phyloP scores from a whole-genome alignment of 2,113 vertebrate genomes.

The Sylvicapra grimmia region DNA sequence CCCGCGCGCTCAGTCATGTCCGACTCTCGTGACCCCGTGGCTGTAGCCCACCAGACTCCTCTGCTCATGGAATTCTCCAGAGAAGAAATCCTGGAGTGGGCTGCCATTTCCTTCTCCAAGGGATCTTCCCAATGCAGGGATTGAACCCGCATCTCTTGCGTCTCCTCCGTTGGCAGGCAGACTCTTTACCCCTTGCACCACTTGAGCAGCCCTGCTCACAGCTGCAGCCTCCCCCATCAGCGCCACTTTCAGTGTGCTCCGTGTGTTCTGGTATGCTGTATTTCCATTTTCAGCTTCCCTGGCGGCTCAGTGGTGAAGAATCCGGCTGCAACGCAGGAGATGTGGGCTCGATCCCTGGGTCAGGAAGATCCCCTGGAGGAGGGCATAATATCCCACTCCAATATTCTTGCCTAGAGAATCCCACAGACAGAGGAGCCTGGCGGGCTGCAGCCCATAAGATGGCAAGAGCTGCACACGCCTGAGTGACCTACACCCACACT shows the following conservation, averaged over 20 bases:
- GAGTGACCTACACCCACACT: background rate
- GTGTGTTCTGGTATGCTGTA: fast-evolving
- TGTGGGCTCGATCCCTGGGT: background rate
- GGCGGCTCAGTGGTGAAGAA: background rate
- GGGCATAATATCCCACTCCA: background rate
- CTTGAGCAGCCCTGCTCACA: background rate
- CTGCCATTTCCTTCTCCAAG: background rate
- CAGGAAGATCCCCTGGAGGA: background rate
- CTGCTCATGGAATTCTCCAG: background rate
- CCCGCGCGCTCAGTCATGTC: fast-evolving
- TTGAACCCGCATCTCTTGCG: fast-evolving
- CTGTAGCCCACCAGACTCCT: background rate
- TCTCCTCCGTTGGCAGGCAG: fast-evolving
- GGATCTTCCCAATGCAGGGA: background rate
- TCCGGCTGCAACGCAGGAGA: background rate
- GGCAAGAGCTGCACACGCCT: background rate
- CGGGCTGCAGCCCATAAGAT: background rate
- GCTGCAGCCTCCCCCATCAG: fast-evolving
- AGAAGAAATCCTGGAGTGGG: background rate
- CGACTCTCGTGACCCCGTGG: background rate
- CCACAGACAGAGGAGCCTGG: background rate
- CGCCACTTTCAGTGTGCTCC: fast-evolving
- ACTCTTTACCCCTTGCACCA: fast-evolving
- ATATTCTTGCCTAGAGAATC: background rate
- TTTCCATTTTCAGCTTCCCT: background rate